Evolutionary conservation across 1,140 invertebrate genomes (phyloP), one percentile per base, ranked within the genome.

Genomic region (Cydia pomonella): DNA sequence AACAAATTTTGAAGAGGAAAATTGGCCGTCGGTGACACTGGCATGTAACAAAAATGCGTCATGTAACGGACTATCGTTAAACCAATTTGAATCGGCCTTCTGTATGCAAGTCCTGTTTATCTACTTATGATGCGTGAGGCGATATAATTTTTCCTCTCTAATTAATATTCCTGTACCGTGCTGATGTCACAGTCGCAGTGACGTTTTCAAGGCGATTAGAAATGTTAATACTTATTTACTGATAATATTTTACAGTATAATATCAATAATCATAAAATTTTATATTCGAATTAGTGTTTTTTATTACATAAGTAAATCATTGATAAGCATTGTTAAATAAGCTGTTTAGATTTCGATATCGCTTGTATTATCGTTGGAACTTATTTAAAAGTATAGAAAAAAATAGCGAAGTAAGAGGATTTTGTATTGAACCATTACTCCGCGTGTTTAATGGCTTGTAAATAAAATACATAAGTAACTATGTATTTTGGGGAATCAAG

Each of bases 111-210:
- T 53, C 38, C 71, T 47, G 38, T 72, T 72, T 72, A 47, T 29
- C 71, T 72, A 53, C 47, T 44, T 47, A 41, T 13, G 29, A 72
- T 72, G 47, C 71, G 47, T 72, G 44, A 72, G 18, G 41, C 41
- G 41, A 0, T 53, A 27, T 23, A 50, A 72, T 72, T 72, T 59
- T 72, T 72, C 71, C 71, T 72, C 47, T 47, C 21, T 47, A 72
- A 72, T 72, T 72, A 72, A 72, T 47, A 72, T 72, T 72, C 71
- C 21, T 38, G 21, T 23, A 29, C 21, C 41, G 71, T 53, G 25
- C 18, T 38, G 71, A 72, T 72, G 71, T 44, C 21, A 72, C 71
- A 69, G 64, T 38, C 64, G 7, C 41, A 72, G 47, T 44, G 71
- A 72, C 47, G 47, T 72, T 47, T 38, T 69, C 64, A 69, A 69